Conservation (phyloP, 2,888 invertebrate species). For the Drosophila buzzatii region DNA sequence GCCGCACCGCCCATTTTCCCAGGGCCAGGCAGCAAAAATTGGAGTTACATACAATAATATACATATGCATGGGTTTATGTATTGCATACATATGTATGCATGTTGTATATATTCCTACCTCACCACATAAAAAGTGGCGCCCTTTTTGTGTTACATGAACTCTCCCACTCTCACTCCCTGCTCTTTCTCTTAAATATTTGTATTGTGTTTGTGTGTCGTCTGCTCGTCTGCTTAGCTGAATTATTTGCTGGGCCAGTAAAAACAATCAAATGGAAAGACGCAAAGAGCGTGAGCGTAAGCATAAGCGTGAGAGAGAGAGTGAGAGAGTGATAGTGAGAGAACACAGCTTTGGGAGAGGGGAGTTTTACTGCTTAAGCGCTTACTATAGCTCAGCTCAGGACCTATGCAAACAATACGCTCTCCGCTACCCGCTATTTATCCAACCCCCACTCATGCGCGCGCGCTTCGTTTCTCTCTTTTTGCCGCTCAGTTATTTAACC, state of each 20-base stretch:
- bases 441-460: conserved; percentile 68
- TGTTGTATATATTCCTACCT: conserved; percentile 65
- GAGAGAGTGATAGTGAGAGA: conserved; percentile 27
- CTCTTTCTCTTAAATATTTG: conserved; percentile 29
- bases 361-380: conserved; percentile 59
- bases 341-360: conserved; percentile 17
- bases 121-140: conserved; percentile 79
- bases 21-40: conserved; percentile 44
- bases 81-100: too few relatives aligned
- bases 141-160: conserved; percentile 63
- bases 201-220: conserved; percentile 50
- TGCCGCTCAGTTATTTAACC: conserved; percentile 50
- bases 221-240: conserved; percentile 65
- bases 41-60: conserved; percentile 41
- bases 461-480: conserved; percentile 44
- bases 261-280: conserved; percentile 60
- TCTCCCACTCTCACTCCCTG: conserved; percentile 34
- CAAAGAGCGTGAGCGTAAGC: conserved; percentile 19
- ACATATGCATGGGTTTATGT: too few relatives aligned
- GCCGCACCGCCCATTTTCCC: conserved; percentile 60
- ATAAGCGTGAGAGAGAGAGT: conserved; percentile 11
- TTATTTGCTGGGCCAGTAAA: conserved; percentile 73
- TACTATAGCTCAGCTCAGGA: conserved; percentile 73
- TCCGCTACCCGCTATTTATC: conserved; percentile 23
- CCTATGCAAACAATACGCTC: conserved; percentile 66